Percentiles rank a stretch among this genome's conserved stretches.
These are phyloP conservation scores for Torymus tubicola DNA, from an alignment of 2,888 invertebrate species.

Conservation along the genomic window DNA sequence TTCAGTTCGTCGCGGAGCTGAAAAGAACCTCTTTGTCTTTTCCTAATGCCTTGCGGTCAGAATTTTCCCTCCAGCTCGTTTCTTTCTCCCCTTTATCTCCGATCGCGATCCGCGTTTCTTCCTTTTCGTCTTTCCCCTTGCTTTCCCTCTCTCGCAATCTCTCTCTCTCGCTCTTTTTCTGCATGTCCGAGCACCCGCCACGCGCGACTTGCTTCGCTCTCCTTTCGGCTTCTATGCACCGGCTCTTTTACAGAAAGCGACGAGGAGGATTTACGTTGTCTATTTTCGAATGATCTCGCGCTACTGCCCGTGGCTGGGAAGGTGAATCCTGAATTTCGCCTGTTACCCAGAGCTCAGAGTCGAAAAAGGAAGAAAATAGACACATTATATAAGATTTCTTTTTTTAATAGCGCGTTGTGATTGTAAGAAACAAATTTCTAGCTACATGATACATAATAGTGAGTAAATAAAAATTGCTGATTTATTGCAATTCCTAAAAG, in stretches of 20 bases:
- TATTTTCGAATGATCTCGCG: slow-evolving; percentile 32
- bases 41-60: slow-evolving; percentile 45
- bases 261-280: slow-evolving; percentile 31
- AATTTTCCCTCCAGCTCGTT: slow-evolving; percentile 33
- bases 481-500: too few species aligned
- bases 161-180: neutral
- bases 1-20: slow-evolving; percentile 58
- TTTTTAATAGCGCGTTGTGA: too few species aligned
- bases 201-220: slow-evolving; percentile 37
- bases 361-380: too few species aligned
- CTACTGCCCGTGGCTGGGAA: neutral
- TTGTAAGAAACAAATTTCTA: too few species aligned
- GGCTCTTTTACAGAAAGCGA: slow-evolving; percentile 12
- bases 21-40: slow-evolving; percentile 52
- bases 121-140: neutral
- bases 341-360: too few species aligned
- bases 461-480: too few species aligned
- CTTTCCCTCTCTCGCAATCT: slow-evolving; percentile 6
- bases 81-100: slow-evolving; percentile 36
- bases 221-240: slow-evolving; percentile 16
- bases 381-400: too few species aligned
- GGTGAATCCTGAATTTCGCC: too few species aligned
- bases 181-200: slow-evolving; percentile 1
- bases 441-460: too few species aligned
- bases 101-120: neutral